A percentile compares a stretch with the other conserved stretches of the same genome.
Conservation (phyloP, 1,140 invertebrate genomes). For the Hyles euphorbiae region DNA sequence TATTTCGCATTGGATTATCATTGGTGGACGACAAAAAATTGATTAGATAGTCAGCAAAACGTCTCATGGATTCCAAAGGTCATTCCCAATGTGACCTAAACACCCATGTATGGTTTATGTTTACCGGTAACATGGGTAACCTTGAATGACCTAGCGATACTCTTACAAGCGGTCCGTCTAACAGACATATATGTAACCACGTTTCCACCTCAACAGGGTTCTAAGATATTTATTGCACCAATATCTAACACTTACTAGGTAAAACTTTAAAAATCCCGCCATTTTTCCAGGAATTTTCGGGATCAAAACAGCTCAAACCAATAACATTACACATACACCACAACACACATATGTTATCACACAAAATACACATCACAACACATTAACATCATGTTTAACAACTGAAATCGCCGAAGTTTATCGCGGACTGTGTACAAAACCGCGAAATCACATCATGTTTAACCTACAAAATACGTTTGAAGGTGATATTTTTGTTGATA, state of each 20-base stretch:
- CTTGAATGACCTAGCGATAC: slow-evolving; percentile 64
- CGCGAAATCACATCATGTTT: slow-evolving; percentile 69
- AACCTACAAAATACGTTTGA: slow-evolving; percentile 75
- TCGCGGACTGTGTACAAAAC: slow-evolving; percentile 57
- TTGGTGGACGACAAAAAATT: neutral
- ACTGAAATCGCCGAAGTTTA: slow-evolving; percentile 22
- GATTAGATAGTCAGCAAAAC: neutral
- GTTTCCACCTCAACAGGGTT: neutral
- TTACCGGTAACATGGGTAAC: slow-evolving; percentile 63
- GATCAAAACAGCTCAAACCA: slow-evolving; percentile 19
- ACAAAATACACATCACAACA: slow-evolving; percentile 32
- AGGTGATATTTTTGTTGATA: slow-evolving; percentile 76
- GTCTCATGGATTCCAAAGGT: slow-evolving; percentile 43
- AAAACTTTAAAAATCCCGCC: slow-evolving; percentile 53
- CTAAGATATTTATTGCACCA: neutral
- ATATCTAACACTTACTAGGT: slow-evolving; percentile 33
- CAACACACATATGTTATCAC: slow-evolving; percentile 20
- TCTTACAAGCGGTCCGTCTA: slow-evolving; percentile 5
- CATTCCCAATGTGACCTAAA: slow-evolving; percentile 60
- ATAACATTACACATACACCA: slow-evolving; percentile 25
- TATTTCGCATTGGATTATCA: too few species aligned
- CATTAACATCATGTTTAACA: slow-evolving; percentile 21
- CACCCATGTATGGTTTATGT: slow-evolving; percentile 54
- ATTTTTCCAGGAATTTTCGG: slow-evolving; percentile 25
- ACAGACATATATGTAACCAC: neutral